Evolutionary conservation across 2,797 vertebrate species (phyloP), one percentile per base, ranked within the genome.

Genomic region (Poecilia wingei): DNA sequence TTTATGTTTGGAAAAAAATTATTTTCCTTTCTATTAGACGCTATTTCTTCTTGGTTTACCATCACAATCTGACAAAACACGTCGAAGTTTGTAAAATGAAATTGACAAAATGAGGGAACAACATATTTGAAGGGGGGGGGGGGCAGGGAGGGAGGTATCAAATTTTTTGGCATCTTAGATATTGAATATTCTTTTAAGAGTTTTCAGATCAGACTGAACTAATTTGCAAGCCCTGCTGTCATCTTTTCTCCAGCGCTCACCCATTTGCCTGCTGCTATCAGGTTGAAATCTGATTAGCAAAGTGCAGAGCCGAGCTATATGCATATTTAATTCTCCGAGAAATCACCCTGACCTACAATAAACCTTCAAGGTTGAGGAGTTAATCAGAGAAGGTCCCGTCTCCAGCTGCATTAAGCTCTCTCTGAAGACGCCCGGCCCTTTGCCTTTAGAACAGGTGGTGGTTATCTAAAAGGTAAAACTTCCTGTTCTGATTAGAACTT

Each of bases 291-390:
- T 76, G 76, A 70, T 79, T 66, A 79, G 39, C 61, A 53, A 82
- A 76, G 77, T 41, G 79, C 72, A 53, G 41, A 76, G 70, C 69
- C 61, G 55, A 47, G 4, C 73, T 69, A 72, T 4, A 69, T 72
- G 55, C 78, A 53, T 59, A 47, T 75, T 73, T 84, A 81, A 81
- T 86, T 80, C 77, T 78, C 79, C 4, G 39, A 70, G 75, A 77
- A 78, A 79, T 84, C 79, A 49, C 79, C 41, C n/a, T 84, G 80
- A 83, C 86, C 88, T 89, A 75, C 80, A 84, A 46, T 66, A 79
- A 70, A 80, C 84, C 88, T 86, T 88, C 86, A 90, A 82, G 84
- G 82, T 79, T 82, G 81, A 80, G 33, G 25, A 46, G 47, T 36
- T 86, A 83, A 87, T 87, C 61, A 68, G 47, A 46, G 41, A 36